Evolutionary conservation across 2,113 vertebrate genomes (phyloP).

Genomic region (Dascyllus trimaculatus): DNA sequence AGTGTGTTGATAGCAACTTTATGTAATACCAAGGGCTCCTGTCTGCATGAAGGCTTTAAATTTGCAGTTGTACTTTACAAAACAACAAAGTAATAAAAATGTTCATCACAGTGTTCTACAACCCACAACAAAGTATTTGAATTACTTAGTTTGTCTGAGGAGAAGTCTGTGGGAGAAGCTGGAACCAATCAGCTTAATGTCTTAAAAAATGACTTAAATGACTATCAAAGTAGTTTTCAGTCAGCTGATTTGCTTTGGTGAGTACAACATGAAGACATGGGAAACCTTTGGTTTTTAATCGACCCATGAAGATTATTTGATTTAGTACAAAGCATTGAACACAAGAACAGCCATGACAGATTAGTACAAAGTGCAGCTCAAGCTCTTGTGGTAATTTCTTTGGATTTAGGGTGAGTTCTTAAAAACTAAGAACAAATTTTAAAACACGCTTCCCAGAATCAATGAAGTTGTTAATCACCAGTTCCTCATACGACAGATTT

Average conservation of each 20-base stretch:
- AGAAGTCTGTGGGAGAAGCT: not conserved
- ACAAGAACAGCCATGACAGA: not conserved
- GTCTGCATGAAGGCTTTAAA: too few relatives aligned
- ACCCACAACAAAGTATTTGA: too few relatives aligned
- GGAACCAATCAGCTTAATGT: too few relatives aligned
- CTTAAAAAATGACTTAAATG: not conserved
- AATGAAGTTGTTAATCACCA: not conserved
- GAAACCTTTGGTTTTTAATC: too few relatives aligned
- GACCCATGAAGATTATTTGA: not conserved
- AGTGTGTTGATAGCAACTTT: too few relatives aligned
- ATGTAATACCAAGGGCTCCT: too few relatives aligned
- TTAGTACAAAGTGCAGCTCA: not conserved
- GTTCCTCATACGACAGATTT: conserved; percentile 10
- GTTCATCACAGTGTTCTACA: not conserved
- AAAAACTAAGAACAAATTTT: not conserved
- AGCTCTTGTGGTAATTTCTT: not conserved
- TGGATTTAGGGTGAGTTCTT: not conserved
- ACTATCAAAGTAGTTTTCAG: not conserved
- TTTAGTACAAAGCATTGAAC: conserved; percentile 1
- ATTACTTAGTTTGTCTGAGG: too few relatives aligned
- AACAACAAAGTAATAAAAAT: too few relatives aligned
- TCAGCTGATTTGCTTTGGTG: not conserved
- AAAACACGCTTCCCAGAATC: not conserved
- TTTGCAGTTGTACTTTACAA: too few relatives aligned
- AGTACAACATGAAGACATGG: too few relatives aligned